Conservation (phyloP, 2,888 invertebrate genomes). For the Ophraella communa region DNA sequence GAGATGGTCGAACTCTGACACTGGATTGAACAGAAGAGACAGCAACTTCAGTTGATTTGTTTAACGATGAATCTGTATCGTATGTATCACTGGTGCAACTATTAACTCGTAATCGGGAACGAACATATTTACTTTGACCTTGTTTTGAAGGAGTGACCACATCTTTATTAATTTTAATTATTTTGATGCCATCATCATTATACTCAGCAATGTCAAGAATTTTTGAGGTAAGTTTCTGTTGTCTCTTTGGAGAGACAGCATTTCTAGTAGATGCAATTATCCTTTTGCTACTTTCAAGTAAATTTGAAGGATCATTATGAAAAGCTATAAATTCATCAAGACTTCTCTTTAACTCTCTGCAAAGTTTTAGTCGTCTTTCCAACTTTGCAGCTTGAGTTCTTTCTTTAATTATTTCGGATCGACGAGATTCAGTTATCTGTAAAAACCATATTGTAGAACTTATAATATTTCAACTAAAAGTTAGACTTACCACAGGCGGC, state of each 20-base stretch:
- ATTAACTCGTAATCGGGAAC: neutral
- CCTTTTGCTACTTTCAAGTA: conserved; percentile 37
- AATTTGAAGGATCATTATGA: conserved; percentile 34
- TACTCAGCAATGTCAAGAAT: conserved; percentile 51
- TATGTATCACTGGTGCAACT: conserved; percentile 10
- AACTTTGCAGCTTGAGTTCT: conserved; percentile 70
- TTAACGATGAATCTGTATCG: conserved; percentile 15
- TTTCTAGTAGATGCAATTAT: conserved; percentile 25
- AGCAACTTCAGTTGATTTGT: conserved; percentile 16
- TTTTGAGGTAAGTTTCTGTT: conserved; percentile 47
- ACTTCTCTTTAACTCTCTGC: conserved; percentile 57
- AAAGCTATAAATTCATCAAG: conserved; percentile 42
- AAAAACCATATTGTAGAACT: conserved; percentile 43
- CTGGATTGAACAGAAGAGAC: conserved; percentile 15
- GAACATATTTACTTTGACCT: conserved; percentile 10
- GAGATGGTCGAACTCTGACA: conserved; percentile 10
- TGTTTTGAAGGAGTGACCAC: conserved; percentile 19
- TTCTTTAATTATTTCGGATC: conserved; percentile 71
- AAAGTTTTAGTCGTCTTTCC: conserved; percentile 65
- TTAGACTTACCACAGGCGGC: conserved; percentile 74
- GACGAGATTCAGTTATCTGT: conserved; percentile 70
- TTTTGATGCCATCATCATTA: conserved; percentile 43
- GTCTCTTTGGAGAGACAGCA: conserved; percentile 21
- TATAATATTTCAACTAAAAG: neutral
- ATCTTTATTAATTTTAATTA: conserved; percentile 26